A percentile compares a stretch with the other conserved stretches of the same genome.
Evolutionary conservation across 2,113 vertebrate species (phyloP).

Genomic region (Oreochromis spilurus): DNA sequence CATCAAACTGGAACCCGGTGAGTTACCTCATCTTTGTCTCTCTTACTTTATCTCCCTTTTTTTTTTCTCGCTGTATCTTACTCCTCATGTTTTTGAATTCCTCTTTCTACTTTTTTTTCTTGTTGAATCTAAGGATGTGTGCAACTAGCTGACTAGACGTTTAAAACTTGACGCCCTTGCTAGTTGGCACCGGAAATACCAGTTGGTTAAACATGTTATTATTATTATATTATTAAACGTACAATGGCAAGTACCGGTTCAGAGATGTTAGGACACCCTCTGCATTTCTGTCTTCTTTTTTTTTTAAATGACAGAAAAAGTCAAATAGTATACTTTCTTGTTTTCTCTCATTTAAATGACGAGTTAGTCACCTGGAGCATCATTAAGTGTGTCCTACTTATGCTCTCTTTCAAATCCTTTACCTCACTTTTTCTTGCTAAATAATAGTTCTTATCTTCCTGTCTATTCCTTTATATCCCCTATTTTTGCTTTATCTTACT

Average conservation of each 20-base stretch:
- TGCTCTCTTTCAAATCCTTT: not conserved
- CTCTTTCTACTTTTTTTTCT: not conserved
- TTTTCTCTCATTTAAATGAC: not conserved
- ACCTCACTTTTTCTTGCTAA: not conserved
- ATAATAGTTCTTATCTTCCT: fast-evolving
- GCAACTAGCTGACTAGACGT: fast-evolving
- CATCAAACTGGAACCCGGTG: constrained; percentile 98
- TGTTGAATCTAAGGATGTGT: not conserved
- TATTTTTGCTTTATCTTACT: not conserved
- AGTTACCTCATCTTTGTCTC: constrained; percentile 39
- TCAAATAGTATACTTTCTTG: not conserved
- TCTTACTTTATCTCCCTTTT: not conserved
- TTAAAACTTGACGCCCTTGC: not conserved
- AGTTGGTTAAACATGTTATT: not conserved
- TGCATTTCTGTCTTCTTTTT: not conserved
- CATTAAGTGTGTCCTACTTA: not conserved
- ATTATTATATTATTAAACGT: not conserved
- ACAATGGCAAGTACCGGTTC: not conserved
- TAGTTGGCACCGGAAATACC: not conserved
- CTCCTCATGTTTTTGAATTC: not conserved
- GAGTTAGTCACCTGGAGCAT: fast-evolving
- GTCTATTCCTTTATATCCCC: not conserved
- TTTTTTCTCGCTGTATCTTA: not conserved
- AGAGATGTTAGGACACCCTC: not conserved
- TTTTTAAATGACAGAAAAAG: not conserved